Percentiles rank a stretch among this genome's conserved stretches.
phyloP scores from a whole-genome alignment of 2,113 vertebrate species.

The Gallinago jamesoni region DNA sequence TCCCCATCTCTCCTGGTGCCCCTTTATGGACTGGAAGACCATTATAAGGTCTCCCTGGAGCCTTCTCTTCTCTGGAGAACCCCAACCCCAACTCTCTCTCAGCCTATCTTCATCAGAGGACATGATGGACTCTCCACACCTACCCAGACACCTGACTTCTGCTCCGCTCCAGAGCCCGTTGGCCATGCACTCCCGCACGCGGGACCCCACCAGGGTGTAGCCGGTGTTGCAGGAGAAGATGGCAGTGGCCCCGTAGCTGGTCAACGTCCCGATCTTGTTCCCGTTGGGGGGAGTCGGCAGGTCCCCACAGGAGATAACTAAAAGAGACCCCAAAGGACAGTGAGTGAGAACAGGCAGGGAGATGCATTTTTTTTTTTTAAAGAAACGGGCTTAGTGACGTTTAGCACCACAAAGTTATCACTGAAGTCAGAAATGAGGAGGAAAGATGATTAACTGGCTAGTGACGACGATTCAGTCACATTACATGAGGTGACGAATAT shows the following conservation, averaged over 20 bases:
- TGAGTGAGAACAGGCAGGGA: not conserved
- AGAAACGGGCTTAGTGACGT: fast-evolving
- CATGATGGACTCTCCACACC: not conserved
- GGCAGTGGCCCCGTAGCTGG: constrained; percentile 89
- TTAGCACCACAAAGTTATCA: fast-evolving
- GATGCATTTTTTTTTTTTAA: fast-evolving
- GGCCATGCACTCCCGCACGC: constrained; percentile 95
- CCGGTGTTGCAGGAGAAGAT: constrained; percentile 98
- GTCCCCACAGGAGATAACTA: constrained; percentile 96
- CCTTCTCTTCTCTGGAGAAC: no score
- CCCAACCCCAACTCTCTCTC: no score
- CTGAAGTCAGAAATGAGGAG: fast-evolving
- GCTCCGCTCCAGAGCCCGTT: constrained; percentile 97
- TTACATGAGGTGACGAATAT: not conserved
- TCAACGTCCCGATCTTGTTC: constrained; percentile 94
- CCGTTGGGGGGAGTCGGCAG: constrained; percentile 91
- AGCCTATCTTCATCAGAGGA: no score
- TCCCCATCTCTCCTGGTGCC: no score
- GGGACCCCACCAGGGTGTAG: constrained; percentile 93
- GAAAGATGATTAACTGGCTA: not conserved
- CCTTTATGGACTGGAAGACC: no score
- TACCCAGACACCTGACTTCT: constrained; percentile 92
- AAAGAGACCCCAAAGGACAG: not conserved
- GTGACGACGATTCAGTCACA: fast-evolving
- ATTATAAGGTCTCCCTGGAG: no score